These are phyloP conservation scores for Rhynchophorus ferrugineus DNA, from an alignment of 1,140 invertebrate species.

Conservation along the genomic window DNA sequence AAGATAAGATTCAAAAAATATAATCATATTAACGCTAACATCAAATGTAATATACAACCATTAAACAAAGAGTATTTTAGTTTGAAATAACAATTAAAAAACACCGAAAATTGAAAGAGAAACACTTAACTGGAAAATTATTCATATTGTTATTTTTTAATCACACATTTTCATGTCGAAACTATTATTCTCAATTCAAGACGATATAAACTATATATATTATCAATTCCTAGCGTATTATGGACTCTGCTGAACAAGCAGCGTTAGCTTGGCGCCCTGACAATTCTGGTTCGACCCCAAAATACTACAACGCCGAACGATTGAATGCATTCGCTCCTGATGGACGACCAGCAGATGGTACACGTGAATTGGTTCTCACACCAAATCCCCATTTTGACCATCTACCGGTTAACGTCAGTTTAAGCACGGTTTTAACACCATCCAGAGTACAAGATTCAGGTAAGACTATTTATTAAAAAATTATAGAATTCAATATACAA, in stretches of 20 bases:
- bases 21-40: no score
- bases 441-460: conserved; percentile 33
- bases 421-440: conserved; percentile 85
- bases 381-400: conserved; percentile 74
- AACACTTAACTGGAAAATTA: no score
- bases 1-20: no score
- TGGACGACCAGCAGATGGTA: conserved; percentile 56
- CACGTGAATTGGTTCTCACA: conserved; percentile 58
- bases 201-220: not conserved
- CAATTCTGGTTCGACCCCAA: conserved; percentile 39
- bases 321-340: conserved; percentile 64
- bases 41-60: no score
- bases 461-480: not conserved
- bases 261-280: conserved; percentile 57
- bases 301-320: conserved; percentile 64
- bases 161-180: no score
- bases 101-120: no score
- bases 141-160: no score
- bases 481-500: not conserved
- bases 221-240: conserved; percentile 59
- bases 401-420: conserved; percentile 73
- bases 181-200: no score
- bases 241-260: conserved; percentile 80
- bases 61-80: no score
- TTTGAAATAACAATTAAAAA: no score